Conservation (phyloP, 1,140 invertebrate genomes). For the Aphelenchoides besseyi region DNA sequence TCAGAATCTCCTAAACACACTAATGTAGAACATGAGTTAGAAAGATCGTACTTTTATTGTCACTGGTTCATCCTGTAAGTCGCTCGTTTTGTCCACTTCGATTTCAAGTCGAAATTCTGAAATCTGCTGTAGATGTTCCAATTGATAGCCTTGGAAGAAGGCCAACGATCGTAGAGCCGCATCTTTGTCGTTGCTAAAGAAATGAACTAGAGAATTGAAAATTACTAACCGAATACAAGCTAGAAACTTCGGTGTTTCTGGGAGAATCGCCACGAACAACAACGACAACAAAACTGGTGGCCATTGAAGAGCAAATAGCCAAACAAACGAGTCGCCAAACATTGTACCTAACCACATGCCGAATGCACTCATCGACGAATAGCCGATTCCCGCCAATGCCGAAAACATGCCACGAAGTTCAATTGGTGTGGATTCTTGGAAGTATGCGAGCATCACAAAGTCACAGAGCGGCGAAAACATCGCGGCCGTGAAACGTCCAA, state of each 20-base stretch:
- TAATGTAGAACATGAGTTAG: not conserved
- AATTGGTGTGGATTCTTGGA: constrained; percentile 52
- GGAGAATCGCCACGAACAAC: constrained; percentile 48
- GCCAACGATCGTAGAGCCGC: constrained; percentile 36
- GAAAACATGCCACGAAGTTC: constrained; percentile 51
- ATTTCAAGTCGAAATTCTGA: constrained; percentile 33
- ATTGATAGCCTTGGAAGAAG: constrained; percentile 49
- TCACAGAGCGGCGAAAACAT: constrained; percentile 57
- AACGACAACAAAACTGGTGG: constrained; percentile 51
- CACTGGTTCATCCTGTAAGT: not conserved
- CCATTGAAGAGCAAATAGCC: constrained; percentile 47
- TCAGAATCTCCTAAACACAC: constrained; percentile 35
- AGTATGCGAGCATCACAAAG: constrained; percentile 50
- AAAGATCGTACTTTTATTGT: not conserved
- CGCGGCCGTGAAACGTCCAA: constrained; percentile 51
- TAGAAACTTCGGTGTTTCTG: constrained; percentile 56
- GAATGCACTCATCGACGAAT: constrained; percentile 52
- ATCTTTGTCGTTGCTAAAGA: constrained; percentile 33
- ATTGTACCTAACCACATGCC: constrained; percentile 54
- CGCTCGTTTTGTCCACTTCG: constrained; percentile 20
- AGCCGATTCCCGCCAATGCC: constrained; percentile 49
- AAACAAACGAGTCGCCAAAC: constrained; percentile 49
- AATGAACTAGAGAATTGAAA: not conserved
- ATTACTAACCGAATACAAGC: constrained; percentile 33
- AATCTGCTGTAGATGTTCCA: constrained; percentile 13